Evolutionary conservation across 2,113 vertebrate genomes (phyloP).

Genomic region (Oncorhynchus masou): DNA sequence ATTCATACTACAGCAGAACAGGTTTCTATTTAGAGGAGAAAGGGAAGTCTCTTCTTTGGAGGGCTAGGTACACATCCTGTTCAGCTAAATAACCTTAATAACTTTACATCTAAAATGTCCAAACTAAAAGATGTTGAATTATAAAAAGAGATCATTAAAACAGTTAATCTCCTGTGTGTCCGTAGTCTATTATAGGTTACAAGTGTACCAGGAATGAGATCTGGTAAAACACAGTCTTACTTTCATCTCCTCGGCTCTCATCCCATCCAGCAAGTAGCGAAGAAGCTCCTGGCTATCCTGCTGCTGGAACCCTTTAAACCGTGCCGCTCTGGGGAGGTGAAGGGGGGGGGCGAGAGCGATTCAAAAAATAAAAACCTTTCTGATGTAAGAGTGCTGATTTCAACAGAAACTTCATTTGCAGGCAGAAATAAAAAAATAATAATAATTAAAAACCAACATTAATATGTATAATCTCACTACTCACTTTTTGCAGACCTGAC

Average conservation of each 20-base stretch:
- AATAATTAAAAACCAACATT: no score
- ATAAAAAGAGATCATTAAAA: neutral
- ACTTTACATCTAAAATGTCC: neutral
- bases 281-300: conserved; percentile 98
- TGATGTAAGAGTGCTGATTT: neutral
- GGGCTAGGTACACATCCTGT: no score
- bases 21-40: no score
- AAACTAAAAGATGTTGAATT: neutral
- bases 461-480: conserved; percentile 35
- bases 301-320: conserved; percentile 97
- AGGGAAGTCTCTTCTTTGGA: no score
- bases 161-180: neutral
- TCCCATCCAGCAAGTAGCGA: conserved; percentile 92
- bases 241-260: conserved; percentile 90
- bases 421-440: neutral
- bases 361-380: no score
- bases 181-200: neutral
- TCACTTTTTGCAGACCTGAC: conserved; percentile 98
- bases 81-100: neutral
- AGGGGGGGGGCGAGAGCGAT: neutral
- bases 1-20: neutral
- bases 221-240: conserved; percentile 56
- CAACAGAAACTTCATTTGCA: neutral
- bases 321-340: conserved; percentile 76
- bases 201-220: neutral